Evolutionary conservation across 2,888 invertebrate species (phyloP).

Genomic region (Lithophane leautieri): DNA sequence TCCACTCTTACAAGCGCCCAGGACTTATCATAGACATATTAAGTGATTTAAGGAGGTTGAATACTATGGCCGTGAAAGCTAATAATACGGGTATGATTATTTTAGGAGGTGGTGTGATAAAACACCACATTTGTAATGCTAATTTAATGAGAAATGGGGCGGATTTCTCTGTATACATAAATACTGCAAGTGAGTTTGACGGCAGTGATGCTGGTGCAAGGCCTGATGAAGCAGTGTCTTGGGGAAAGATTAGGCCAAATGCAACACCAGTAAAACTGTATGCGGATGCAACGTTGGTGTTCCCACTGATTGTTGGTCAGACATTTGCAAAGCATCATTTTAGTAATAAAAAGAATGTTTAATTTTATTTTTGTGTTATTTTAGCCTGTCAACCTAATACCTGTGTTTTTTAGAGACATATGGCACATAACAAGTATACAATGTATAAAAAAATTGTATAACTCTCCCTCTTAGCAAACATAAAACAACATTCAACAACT

Average conservation of each 20-base stretch:
- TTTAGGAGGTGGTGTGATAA: conserved; percentile 98
- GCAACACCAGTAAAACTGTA: conserved; percentile 98
- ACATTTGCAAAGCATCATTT: conserved; percentile 96
- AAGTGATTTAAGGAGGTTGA: conserved; percentile 96
- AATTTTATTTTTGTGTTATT: conserved; percentile 56
- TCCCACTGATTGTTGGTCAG: conserved; percentile 98
- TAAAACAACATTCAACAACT: conserved; percentile 18
- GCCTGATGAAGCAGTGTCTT: conserved; percentile 99
- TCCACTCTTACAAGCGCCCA: conserved; percentile 98
- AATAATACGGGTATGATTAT: conserved; percentile 98
- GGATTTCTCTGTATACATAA: conserved; percentile 98
- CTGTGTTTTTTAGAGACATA: neutral
- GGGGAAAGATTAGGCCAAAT: conserved; percentile 98
- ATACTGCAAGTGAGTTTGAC: conserved; percentile 98
- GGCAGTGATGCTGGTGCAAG: conserved; percentile 99
- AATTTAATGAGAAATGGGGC: conserved; percentile 99
- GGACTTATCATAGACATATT: conserved; percentile 98
- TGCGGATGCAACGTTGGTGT: conserved; percentile 98
- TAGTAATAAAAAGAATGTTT: conserved; percentile 89
- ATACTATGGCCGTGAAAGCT: conserved; percentile 98
- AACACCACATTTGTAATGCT: conserved; percentile 99
- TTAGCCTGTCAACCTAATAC: neutral
- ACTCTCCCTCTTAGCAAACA: conserved; percentile 2
- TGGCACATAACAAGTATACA: neutral
- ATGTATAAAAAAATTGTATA: neutral